Base-by-base conservation (phyloP, 2,888 invertebrate genomes). In the Tinea trinotella region DNA sequence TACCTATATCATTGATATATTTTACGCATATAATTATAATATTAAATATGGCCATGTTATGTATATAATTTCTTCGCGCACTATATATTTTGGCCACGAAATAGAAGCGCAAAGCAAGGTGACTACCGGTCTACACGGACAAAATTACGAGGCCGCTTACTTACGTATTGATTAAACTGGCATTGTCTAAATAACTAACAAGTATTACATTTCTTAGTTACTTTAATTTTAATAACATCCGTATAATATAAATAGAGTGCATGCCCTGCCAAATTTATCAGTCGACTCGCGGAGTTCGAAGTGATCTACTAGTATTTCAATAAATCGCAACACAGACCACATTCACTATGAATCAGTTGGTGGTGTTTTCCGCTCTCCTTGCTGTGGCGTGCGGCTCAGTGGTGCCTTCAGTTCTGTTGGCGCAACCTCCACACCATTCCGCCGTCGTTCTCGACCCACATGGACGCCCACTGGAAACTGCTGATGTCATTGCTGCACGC, bases 351-450 rank as follows among this genome's bases (percentile, higher is more conserved):
- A 80, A 79, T 79, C 74, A 55, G 60, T 70, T 87, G 88, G 88
- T 89, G 87, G 89, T 89, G 79, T 88, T 90, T 74, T 88, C 88
- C 76, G 88, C 88, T 79, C 76, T 90, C 60, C 76, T 87, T 68
- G 86, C 89, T 60, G 78, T 89, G 68, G 89, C 87, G 57, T 85
- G 84, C 66, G 90, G 89, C 64, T 86, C 86, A 50, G 65, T 74
- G 70, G 72, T 80, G 65, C 78, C 24, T 12, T 54, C 36, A 57
- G 50, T 56, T 53, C 18, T 55, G 57, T 64, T 70, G 67, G 85
- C 83, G 62, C 83, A 85, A 68, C 82, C 81, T 22, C 68, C 80
- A 58, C 76, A 84, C 66, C 73, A 74, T 60, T 74, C 87, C 34
- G 86, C 87, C 22, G 54, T 81, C 57, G 77, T 86, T 67, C 72